These are phyloP conservation scores for Tetrax tetrax DNA, from an alignment of 2,113 vertebrate species.

Conservation along the genomic window DNA sequence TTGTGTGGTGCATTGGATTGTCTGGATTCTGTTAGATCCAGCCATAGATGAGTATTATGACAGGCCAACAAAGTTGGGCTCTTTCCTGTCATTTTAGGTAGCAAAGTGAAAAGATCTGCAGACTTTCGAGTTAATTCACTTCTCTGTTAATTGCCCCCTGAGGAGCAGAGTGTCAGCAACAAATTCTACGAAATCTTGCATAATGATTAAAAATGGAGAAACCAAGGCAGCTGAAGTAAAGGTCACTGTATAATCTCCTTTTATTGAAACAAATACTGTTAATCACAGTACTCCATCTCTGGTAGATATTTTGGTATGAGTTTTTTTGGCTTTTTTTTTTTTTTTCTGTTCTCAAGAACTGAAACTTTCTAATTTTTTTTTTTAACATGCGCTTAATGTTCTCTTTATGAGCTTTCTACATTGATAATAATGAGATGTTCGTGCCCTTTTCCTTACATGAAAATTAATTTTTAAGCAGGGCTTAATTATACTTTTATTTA, in stretches of 20 bases:
- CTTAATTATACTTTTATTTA: slow-evolving; percentile 35
- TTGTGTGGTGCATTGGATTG: background rate
- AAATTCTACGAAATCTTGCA: slow-evolving; percentile 80
- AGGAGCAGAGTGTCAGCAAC: slow-evolving; percentile 81
- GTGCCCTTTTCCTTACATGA: background rate
- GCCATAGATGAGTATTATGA: slow-evolving; percentile 2
- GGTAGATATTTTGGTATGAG: background rate
- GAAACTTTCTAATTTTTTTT: background rate
- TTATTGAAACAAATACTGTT: slow-evolving; percentile 89
- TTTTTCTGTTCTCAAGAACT: background rate
- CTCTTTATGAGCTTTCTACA: slow-evolving; percentile 10
- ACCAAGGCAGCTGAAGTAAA: slow-evolving; percentile 83
- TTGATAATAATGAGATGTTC: slow-evolving; percentile 3
- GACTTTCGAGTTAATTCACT: slow-evolving; percentile 78
- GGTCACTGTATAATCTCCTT: slow-evolving; percentile 86
- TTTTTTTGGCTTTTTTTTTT: background rate
- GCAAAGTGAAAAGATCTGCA: slow-evolving; percentile 62
- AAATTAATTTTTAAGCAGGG: slow-evolving; percentile 56
- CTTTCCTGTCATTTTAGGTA: slow-evolving; percentile 60
- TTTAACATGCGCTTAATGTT: background rate
- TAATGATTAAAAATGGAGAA: slow-evolving; percentile 93
- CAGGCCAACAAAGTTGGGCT: background rate
- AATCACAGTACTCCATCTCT: slow-evolving; percentile 82
- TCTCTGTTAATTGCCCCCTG: slow-evolving; percentile 84
- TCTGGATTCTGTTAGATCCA: background rate